phyloP scores from a whole-genome alignment of 1,140 invertebrate species.

The Aphelenchoides besseyi region DNA sequence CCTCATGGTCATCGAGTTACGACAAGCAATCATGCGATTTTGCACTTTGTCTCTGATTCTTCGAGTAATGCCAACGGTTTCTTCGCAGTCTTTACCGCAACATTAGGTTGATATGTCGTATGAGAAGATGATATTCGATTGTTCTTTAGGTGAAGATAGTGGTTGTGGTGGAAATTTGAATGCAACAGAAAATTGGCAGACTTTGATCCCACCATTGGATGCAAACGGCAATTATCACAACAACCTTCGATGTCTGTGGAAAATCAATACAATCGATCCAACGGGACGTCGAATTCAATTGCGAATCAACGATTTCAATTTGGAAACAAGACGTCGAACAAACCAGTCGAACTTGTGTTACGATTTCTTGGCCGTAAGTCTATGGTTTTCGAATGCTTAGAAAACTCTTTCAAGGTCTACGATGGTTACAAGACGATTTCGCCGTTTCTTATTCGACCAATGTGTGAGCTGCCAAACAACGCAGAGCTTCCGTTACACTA shows the following conservation, averaged over 20 bases:
- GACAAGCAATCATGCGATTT: slow-evolving; percentile 30
- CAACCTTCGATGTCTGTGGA: slow-evolving; percentile 53
- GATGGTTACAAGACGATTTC: slow-evolving; percentile 54
- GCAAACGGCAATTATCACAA: slow-evolving; percentile 39
- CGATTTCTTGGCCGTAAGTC: slow-evolving; percentile 44
- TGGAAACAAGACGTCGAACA: slow-evolving; percentile 29
- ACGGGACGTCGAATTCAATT: slow-evolving; percentile 41
- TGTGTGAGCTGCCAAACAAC: slow-evolving; percentile 25
- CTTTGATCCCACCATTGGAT: slow-evolving; percentile 35
- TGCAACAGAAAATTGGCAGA: slow-evolving; percentile 48
- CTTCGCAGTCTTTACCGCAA: slow-evolving; percentile 48
- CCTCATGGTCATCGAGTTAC: slow-evolving; percentile 35
- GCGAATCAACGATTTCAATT: slow-evolving; percentile 36
- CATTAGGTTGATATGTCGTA: slow-evolving; percentile 32
- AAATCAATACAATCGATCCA: slow-evolving; percentile 30
- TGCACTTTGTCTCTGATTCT: slow-evolving; percentile 52
- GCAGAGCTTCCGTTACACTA: slow-evolving; percentile 28
- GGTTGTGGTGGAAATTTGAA: slow-evolving; percentile 56
- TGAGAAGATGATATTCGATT: slow-evolving; percentile 31
- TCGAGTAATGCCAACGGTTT: slow-evolving; percentile 47
- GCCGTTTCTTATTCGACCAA: slow-evolving; percentile 44
- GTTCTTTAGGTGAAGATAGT: slow-evolving; percentile 41
- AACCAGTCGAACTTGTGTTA: slow-evolving; percentile 30
- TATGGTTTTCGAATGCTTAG: slow-evolving; percentile 2
- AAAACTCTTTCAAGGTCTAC: slow-evolving; percentile 49